Evolutionary conservation across 2,113 vertebrate species (phyloP).

Genomic region (Lucifuga dentata): DNA sequence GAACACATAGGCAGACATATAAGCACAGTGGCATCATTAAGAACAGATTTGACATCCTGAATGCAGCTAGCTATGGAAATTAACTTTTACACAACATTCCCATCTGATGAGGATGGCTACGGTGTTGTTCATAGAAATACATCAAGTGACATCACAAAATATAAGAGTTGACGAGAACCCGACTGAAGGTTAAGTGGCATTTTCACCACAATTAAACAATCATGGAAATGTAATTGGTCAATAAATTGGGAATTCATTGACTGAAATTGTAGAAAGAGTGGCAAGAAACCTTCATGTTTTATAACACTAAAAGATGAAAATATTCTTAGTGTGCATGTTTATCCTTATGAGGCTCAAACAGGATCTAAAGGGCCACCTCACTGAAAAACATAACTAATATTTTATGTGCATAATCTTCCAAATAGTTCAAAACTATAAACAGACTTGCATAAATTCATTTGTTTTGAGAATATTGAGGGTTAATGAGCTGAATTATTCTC

Average conservation of each 20-base stretch:
- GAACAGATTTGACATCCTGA: conserved; percentile 49
- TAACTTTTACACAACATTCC: not conserved
- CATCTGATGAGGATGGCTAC: conserved; percentile 5
- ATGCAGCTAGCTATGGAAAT: conserved; percentile 11
- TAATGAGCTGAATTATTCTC: not conserved
- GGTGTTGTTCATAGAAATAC: not conserved
- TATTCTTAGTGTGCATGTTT: not conserved
- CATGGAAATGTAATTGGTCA: conserved; percentile 11
- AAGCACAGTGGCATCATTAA: conserved; percentile 5
- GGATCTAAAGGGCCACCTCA: not conserved
- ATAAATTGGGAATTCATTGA: not conserved
- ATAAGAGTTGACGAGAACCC: too few species aligned
- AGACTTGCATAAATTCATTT: conserved; percentile 2
- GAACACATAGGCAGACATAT: conserved; percentile 4
- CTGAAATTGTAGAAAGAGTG: not conserved
- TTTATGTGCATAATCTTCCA: conserved; percentile 14
- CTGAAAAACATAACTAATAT: conserved; percentile 6
- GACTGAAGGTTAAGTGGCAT: not conserved
- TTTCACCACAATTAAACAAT: conserved; percentile 25
- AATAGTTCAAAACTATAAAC: conserved; percentile 20
- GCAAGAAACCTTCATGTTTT: too few species aligned
- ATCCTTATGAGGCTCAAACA: not conserved
- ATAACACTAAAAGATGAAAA: not conserved
- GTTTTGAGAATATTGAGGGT: conserved; percentile 4
- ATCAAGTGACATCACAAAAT: not conserved